A percentile compares a stretch with the other conserved stretches of the same genome.
These are phyloP conservation scores for Ochropleura plecta DNA, from an alignment of 2,888 invertebrate genomes.

Conservation along the genomic window DNA sequence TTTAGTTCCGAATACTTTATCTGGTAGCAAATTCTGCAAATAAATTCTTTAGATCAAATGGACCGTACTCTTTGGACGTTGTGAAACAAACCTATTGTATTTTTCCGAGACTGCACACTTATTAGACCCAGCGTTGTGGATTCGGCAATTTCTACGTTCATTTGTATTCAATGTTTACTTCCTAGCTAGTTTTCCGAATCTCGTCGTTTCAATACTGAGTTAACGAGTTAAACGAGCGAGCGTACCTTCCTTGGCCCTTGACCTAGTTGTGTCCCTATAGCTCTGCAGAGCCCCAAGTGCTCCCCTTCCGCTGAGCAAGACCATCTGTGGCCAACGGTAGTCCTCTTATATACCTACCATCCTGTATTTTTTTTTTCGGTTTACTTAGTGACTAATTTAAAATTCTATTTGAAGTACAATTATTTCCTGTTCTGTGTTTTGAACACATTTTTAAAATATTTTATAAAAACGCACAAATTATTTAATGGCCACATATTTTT, in stretches of 20 bases:
- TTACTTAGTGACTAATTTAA: not conserved
- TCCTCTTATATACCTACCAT: too few relatives aligned
- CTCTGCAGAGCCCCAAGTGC: conserved; percentile 33
- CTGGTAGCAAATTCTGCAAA: not conserved
- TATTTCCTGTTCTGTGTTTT: too few relatives aligned
- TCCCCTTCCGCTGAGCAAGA: conserved; percentile 27
- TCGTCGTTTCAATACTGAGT: conserved; percentile 25
- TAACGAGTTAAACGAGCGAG: conserved; percentile 48
- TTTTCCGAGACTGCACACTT: not conserved
- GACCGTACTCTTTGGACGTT: not conserved
- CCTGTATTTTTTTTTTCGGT: too few relatives aligned
- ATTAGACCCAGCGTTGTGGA: not conserved
- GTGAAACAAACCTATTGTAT: not conserved
- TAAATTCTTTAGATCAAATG: not conserved
- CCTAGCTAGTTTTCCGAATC: conserved; percentile 34
- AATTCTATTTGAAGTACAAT: too few relatives aligned
- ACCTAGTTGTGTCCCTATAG: conserved; percentile 51
- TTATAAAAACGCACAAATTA: too few relatives aligned
- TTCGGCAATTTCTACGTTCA: not conserved
- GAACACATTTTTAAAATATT: too few relatives aligned
- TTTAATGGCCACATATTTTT: too few relatives aligned
- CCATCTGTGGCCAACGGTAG: conserved; percentile 29
- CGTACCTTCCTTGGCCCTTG: conserved; percentile 52
- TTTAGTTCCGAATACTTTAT: too few relatives aligned
- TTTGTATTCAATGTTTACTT: conserved; percentile 29